Evolutionary conservation across 2,888 invertebrate species (phyloP).

Genomic region (Euplexia lucipara): DNA sequence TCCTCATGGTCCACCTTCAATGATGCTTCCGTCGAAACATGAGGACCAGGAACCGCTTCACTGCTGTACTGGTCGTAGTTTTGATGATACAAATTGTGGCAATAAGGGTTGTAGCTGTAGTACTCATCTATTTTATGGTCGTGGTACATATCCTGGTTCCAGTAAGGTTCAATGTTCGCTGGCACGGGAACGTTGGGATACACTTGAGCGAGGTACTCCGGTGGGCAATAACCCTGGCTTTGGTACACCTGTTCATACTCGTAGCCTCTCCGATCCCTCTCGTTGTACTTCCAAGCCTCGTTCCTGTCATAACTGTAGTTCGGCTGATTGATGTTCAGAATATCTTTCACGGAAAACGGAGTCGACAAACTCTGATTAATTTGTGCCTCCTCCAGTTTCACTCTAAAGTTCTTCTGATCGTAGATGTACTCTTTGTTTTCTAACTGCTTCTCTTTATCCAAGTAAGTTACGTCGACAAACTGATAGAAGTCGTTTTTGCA

Average conservation of each 20-base stretch:
- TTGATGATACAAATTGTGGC: constrained; percentile 83
- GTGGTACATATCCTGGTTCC: constrained; percentile 81
- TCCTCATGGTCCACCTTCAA: constrained; percentile 69
- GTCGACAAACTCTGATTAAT: constrained; percentile 74
- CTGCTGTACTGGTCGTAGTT: constrained; percentile 78
- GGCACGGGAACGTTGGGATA: constrained; percentile 81
- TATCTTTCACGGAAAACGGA: constrained; percentile 87
- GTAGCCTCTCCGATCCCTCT: constrained; percentile 74
- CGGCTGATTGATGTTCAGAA: constrained; percentile 81
- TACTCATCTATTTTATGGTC: constrained; percentile 84
- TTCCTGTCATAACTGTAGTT: constrained; percentile 80
- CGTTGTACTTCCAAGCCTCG: constrained; percentile 80
- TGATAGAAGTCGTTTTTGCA: constrained; percentile 78
- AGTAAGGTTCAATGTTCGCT: constrained; percentile 79
- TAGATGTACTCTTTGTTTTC: constrained; percentile 66
- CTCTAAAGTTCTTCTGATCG: constrained; percentile 72
- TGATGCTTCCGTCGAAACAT: constrained; percentile 64
- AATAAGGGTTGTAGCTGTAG: constrained; percentile 83
- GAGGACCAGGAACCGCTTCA: constrained; percentile 64
- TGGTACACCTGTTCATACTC: constrained; percentile 80
- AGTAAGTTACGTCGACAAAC: constrained; percentile 70
- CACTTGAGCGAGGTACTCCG: constrained; percentile 80
- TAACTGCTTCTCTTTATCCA: constrained; percentile 71
- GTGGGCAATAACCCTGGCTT: constrained; percentile 75
- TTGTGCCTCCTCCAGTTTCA: constrained; percentile 76